phyloP scores from a whole-genome alignment of 2,888 invertebrate species.

The Tanytarsus gracilentus region DNA sequence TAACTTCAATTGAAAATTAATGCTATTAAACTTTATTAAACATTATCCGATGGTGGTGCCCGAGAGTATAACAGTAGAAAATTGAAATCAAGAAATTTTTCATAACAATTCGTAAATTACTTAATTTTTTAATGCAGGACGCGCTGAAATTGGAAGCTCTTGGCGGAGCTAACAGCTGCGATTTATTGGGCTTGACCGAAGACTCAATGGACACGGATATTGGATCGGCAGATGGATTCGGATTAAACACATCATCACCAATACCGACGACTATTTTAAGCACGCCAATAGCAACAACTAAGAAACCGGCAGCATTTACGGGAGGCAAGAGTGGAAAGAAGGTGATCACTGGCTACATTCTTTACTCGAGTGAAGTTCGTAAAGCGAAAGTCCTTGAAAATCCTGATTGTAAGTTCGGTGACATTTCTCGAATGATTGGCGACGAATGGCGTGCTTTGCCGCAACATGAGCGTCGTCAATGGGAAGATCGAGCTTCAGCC shows the following conservation, averaged over 20 bases:
- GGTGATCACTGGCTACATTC: conserved; percentile 90
- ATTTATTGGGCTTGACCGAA: conserved; percentile 50
- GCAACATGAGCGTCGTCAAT: conserved; percentile 77
- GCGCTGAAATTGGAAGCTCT: conserved; percentile 18
- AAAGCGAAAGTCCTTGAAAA: conserved; percentile 87
- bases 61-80: not conserved
- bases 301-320: conserved; percentile 31
- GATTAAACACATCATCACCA: conserved; percentile 44
- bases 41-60: not conserved
- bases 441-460: conserved; percentile 91
- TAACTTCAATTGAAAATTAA: not conserved
- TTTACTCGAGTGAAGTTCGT: conserved; percentile 94
- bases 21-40: not conserved
- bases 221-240: conserved; percentile 62
- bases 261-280: conserved; percentile 40
- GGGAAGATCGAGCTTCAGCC: conserved; percentile 86
- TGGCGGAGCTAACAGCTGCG: conserved; percentile 31
- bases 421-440: conserved; percentile 63
- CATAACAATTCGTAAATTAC: conserved; percentile 3
- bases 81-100: not conserved
- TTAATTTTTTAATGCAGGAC: conserved; percentile 10
- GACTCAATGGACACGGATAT: conserved; percentile 76
- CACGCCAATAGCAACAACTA: conserved; percentile 41
- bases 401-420: conserved; percentile 90
- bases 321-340: conserved; percentile 56